Conservation (phyloP, 2,888 invertebrate genomes). For the Perizoma affinitatum region DNA sequence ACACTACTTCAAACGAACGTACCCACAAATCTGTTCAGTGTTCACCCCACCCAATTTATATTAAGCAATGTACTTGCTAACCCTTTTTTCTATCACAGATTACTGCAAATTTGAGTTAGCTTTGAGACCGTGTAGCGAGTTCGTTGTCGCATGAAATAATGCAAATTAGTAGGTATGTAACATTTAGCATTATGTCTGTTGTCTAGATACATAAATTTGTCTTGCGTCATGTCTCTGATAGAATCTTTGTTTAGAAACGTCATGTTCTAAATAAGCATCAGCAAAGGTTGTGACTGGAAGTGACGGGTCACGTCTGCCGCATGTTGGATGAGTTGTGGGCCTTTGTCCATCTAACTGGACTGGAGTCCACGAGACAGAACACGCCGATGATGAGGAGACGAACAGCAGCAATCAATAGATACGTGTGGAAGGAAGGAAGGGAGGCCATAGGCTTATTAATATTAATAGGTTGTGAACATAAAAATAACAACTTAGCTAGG, state of each 20-base stretch:
- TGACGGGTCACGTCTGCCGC: too few relatives aligned
- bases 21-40: not conserved
- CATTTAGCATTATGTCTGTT: slow-evolving; percentile 17
- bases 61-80: not conserved
- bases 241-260: slow-evolving; percentile 6
- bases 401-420: too few relatives aligned
- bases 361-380: too few relatives aligned
- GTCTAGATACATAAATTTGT: slow-evolving; percentile 19
- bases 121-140: slow-evolving; percentile 11
- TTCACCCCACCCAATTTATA: not conserved
- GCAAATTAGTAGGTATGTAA: slow-evolving; percentile 21
- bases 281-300: too few relatives aligned
- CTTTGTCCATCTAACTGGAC: too few relatives aligned
- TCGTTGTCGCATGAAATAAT: slow-evolving; percentile 14
- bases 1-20: slow-evolving; percentile 5
- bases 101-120: not conserved
- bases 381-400: too few relatives aligned
- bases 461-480: too few relatives aligned
- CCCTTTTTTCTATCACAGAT: not conserved
- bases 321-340: too few relatives aligned
- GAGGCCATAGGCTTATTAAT: too few relatives aligned
- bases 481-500: too few relatives aligned
- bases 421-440: too few relatives aligned
- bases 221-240: slow-evolving; percentile 1
- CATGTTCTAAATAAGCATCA: too few relatives aligned